Conservation (phyloP, 2,888 invertebrate genomes). For the Metellina segmentata region DNA sequence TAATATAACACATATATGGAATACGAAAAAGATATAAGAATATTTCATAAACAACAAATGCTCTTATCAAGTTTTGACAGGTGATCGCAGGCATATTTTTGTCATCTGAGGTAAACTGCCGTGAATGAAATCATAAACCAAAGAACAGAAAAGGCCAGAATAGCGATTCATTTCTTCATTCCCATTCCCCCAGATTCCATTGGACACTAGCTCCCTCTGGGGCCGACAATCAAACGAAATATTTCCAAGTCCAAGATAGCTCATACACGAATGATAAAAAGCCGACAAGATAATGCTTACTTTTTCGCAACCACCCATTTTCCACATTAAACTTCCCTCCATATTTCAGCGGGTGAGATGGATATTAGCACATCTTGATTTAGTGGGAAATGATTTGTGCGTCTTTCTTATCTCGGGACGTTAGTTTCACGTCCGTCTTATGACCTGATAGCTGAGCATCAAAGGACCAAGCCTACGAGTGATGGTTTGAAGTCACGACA, state of each 20-base stretch:
- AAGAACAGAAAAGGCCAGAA: background rate
- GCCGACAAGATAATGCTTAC: too few relatives aligned
- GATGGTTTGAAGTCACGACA: background rate
- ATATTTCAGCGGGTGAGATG: background rate
- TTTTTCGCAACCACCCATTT: background rate
- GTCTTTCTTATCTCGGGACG: background rate
- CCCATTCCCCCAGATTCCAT: background rate
- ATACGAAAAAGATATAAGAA: too few relatives aligned
- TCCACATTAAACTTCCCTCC: background rate
- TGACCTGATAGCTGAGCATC: background rate
- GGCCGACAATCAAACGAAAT: background rate
- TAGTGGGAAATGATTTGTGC: background rate
- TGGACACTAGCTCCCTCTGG: background rate
- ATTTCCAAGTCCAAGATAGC: background rate
- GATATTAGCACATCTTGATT: constrained; percentile 1
- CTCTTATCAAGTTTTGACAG: too few relatives aligned
- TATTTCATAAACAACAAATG: too few relatives aligned
- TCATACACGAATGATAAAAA: background rate
- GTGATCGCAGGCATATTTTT: too few relatives aligned
- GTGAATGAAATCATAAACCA: too few relatives aligned
- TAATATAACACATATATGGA: too few relatives aligned
- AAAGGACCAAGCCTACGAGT: background rate
- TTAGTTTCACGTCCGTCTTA: background rate
- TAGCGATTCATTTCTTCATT: background rate
- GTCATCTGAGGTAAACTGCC: too few relatives aligned